Conservation (phyloP, 1,140 invertebrate genomes). For the Listronotus bonariensis region DNA sequence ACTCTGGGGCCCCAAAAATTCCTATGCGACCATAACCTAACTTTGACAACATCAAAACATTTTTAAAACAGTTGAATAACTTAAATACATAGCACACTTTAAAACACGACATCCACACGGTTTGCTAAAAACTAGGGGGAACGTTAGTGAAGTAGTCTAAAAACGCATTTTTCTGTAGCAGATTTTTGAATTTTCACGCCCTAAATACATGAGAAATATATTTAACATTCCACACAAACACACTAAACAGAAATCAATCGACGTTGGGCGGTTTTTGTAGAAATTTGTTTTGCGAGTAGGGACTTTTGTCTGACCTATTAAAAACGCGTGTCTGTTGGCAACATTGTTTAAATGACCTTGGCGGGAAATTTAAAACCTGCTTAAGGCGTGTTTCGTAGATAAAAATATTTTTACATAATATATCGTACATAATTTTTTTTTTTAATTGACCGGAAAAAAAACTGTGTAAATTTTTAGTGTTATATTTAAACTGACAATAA, state of each 20-base stretch:
- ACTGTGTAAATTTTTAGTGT: too few relatives aligned
- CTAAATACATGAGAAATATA: slow-evolving; percentile 17
- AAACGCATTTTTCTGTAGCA: slow-evolving; percentile 12
- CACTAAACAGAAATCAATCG: slow-evolving; percentile 27
- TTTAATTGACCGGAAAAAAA: too few relatives aligned
- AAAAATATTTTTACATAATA: not conserved
- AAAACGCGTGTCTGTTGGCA: slow-evolving; percentile 1
- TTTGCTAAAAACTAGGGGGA: slow-evolving; percentile 7
- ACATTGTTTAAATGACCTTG: slow-evolving; percentile 12
- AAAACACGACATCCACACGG: slow-evolving; percentile 28
- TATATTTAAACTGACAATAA: too few relatives aligned
- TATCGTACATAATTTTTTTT: too few relatives aligned
- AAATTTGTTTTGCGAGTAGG: slow-evolving; percentile 15
- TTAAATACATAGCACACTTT: slow-evolving; percentile 16
- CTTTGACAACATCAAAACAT: slow-evolving; percentile 31
- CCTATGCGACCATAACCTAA: slow-evolving; percentile 31
- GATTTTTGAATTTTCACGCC: slow-evolving; percentile 19
- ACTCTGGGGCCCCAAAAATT: slow-evolving; percentile 14
- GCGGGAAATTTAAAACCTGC: not conserved
- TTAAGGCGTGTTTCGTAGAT: slow-evolving; percentile 1
- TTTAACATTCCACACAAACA: slow-evolving; percentile 11
- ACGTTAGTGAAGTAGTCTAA: slow-evolving; percentile 6
- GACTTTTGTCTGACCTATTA: slow-evolving; percentile 3
- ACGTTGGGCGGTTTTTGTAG: slow-evolving; percentile 14
- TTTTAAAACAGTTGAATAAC: slow-evolving; percentile 32